Conservation (phyloP, 2,113 vertebrate species). For the Raja brachyura region DNA sequence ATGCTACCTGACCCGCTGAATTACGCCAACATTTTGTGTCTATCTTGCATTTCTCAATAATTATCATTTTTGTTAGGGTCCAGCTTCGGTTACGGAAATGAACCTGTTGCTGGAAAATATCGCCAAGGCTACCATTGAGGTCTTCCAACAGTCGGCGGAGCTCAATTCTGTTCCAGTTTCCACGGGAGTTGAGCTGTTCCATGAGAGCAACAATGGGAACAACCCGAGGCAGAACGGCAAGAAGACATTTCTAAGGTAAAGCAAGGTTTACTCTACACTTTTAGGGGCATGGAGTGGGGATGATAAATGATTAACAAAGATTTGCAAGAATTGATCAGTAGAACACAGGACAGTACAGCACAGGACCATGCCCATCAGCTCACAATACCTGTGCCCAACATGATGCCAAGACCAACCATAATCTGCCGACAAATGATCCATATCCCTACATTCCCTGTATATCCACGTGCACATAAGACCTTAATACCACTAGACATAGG, state of each 20-base stretch:
- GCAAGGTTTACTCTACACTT: slow-evolving; percentile 38
- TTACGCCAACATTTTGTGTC: neutral
- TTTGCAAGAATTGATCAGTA: too few species aligned
- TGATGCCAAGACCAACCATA: too few species aligned
- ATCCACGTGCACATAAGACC: too few species aligned
- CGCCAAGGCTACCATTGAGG: slow-evolving; percentile 62
- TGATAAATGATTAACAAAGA: neutral
- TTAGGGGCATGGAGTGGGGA: neutral
- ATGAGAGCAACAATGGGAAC: slow-evolving; percentile 51
- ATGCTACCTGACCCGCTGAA: too few species aligned
- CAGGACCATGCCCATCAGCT: too few species aligned
- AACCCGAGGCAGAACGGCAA: slow-evolving; percentile 57
- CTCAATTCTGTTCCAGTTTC: slow-evolving; percentile 55
- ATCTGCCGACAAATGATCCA: too few species aligned
- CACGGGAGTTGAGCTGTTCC: slow-evolving; percentile 56
- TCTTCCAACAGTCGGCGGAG: slow-evolving; percentile 66
- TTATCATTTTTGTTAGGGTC: slow-evolving; percentile 47
- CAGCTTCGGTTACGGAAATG: slow-evolving; percentile 64
- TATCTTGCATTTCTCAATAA: neutral
- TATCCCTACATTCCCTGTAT: too few species aligned
- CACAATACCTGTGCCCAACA: too few species aligned
- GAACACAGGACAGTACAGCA: too few species aligned
- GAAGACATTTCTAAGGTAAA: slow-evolving; percentile 62
- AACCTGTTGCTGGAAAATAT: slow-evolving; percentile 65
- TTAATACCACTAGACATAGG: too few species aligned